Base-by-base conservation (phyloP, 2,888 invertebrate genomes). In the Cantharis lateralis region DNA sequence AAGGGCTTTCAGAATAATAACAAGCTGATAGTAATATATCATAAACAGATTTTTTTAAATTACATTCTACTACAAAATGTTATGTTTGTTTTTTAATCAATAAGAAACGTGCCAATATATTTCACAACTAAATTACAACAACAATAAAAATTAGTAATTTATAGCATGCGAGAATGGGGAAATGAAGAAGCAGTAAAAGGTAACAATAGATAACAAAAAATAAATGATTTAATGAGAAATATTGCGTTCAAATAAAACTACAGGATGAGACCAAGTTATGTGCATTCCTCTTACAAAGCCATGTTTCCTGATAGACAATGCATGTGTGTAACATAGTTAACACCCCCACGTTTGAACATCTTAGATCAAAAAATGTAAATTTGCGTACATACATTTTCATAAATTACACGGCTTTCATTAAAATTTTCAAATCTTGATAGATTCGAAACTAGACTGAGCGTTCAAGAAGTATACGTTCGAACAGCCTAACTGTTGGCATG, bases 221-320 rank as follows among this genome's bases (percentile, higher is more conserved):
- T 77, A 74, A 78, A 79, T 82, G 82, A 82, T 81, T 82, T 82
- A 82, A 81, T 77, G 62, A 77, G 80, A 79, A 80, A 81, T 78
- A 76, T 79, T 78, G 80, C 80, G 81, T 79, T 81, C 78, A 82
- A 81, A 80, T 80, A 83, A 82, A 81, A 82, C 80, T 80, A 80
- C 81, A 79, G 82, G 80, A 80, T 79, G 81, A 81, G 77, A 82
- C 80, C 78, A 76, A 79, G 80, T 81, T 82, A 83, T 83, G 82
- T 83, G 83, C 82, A 83, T 83, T 81, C 83, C 83, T 77, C 83
- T 82, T 82, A 83, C 83, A 80, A 79, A 74, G 70, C 78, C 73
- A 75, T 81, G 81, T 82, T 78, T 75, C 71, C 78, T 81, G 80
- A 82, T 82, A 82, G 82, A 83, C 83, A 83, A 83, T 82, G 83